These are phyloP conservation scores for Euura saliciscinereae DNA, from an alignment of 1,140 invertebrate genomes.

Conservation along the genomic window DNA sequence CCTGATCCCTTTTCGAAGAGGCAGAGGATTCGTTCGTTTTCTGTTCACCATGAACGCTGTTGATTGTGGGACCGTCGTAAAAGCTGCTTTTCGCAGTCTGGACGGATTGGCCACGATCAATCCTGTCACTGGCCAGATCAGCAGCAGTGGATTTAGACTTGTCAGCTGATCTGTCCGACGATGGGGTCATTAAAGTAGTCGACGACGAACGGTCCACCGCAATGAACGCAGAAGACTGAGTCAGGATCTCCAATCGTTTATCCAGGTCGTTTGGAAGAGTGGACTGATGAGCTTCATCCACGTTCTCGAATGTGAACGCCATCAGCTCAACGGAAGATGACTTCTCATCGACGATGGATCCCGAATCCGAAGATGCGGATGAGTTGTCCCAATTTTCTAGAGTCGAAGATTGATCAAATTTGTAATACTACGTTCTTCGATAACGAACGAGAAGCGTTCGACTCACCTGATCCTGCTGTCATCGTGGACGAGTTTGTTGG, in stretches of 20 bases:
- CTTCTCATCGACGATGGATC: background rate
- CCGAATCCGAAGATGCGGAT: background rate
- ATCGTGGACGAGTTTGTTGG: background rate
- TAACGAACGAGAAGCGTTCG: background rate
- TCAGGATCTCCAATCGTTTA: too few relatives aligned
- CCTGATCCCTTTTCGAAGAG: background rate
- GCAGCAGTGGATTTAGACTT: background rate
- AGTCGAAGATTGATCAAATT: background rate
- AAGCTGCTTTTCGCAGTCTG: background rate
- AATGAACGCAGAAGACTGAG: background rate
- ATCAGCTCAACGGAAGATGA: background rate
- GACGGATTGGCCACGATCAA: background rate
- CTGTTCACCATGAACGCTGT: background rate
- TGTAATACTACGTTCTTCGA: background rate
- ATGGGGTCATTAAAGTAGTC: background rate
- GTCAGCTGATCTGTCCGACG: background rate
- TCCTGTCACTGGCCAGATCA: background rate
- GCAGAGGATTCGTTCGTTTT: background rate
- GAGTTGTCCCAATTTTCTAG: background rate
- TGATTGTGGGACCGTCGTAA: background rate
- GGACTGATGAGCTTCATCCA: background rate
- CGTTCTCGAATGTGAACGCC: background rate
- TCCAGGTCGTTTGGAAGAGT: background rate
- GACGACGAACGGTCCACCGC: background rate
- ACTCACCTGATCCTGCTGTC: background rate